Percentiles rank a stretch among this genome's conserved stretches.
Conservation (phyloP, 2,797 vertebrate species). For the Melanotaenia parkinsoni region DNA sequence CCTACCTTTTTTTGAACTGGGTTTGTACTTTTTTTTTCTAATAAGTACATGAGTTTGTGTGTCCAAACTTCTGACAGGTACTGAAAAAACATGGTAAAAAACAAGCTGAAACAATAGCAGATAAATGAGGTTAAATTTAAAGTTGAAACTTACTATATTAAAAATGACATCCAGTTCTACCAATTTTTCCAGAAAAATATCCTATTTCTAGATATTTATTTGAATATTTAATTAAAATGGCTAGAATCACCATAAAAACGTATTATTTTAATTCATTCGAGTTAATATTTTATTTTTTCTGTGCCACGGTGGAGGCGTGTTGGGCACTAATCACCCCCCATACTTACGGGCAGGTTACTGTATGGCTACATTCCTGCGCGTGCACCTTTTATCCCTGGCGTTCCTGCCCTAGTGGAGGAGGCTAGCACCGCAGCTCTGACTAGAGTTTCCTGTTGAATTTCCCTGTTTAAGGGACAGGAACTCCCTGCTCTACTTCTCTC, state of each 20-base stretch:
- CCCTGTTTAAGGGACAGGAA: constrained; percentile 83
- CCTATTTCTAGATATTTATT: background rate
- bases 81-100: background rate
- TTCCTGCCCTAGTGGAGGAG: constrained; percentile 60
- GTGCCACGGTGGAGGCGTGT: background rate
- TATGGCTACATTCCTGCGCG: constrained; percentile 47
- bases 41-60: background rate
- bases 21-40: background rate
- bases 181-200: background rate
- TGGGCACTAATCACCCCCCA: constrained; percentile 14
- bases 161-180: background rate
- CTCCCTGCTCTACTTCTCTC: constrained; percentile 72
- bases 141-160: no score
- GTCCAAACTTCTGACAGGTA: no score
- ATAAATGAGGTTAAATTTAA: background rate
- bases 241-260: no score
- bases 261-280: no score
- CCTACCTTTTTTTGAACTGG: no score
- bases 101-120: background rate
- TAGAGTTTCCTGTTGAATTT: constrained; percentile 77
- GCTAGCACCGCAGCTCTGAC: constrained; percentile 46
- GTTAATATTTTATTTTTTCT: no score
- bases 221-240: background rate
- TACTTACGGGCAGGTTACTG: constrained; percentile 2
- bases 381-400: constrained; percentile 16